Conservation (phyloP, 1,140 invertebrate species). For the Oscheius sp. region DNA sequence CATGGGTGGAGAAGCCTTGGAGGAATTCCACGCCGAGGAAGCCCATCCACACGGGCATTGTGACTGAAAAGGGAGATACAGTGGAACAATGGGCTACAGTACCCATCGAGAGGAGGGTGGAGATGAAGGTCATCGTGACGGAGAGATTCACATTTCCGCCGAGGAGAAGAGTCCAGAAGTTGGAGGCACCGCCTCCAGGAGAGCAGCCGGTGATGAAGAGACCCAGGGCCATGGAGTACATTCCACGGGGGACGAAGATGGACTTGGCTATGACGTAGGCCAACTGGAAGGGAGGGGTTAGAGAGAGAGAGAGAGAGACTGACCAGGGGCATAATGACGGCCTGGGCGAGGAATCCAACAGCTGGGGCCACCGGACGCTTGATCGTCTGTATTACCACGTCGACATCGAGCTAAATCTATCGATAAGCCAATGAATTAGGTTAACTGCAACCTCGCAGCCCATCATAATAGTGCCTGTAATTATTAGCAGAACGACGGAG, state of each 20-base stretch:
- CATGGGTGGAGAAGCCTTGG: conserved; percentile 64
- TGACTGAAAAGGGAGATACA: conserved; percentile 67
- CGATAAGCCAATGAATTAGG: conserved; percentile 3
- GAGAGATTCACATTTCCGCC: conserved; percentile 84
- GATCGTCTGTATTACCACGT: conserved; percentile 71
- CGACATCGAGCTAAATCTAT: conserved; percentile 61
- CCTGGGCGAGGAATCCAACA: conserved; percentile 80
- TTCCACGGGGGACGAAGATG: conserved; percentile 64
- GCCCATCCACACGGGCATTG: conserved; percentile 92
- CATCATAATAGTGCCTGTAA: conserved; percentile 85
- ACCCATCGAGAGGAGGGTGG: conserved; percentile 80
- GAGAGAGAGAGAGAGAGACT: conserved; percentile 50
- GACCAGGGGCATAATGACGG: conserved; percentile 83
- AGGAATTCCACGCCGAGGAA: conserved; percentile 77
- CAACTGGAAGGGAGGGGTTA: conserved; percentile 67
- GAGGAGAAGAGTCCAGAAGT: conserved; percentile 85
- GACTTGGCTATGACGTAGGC: conserved; percentile 74
- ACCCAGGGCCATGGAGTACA: conserved; percentile 65
- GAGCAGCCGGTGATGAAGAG: conserved; percentile 76
- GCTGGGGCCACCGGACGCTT: conserved; percentile 76
- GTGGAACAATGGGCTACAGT: conserved; percentile 32
- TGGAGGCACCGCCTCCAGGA: conserved; percentile 74
- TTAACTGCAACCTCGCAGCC: conserved; percentile 74
- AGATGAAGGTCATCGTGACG: conserved; percentile 86
- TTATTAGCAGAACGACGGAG: conserved; percentile 76